Evolutionary conservation across 2,888 invertebrate genomes (phyloP), one percentile per base, ranked within the genome.

Genomic region (Auanema sp.): DNA sequence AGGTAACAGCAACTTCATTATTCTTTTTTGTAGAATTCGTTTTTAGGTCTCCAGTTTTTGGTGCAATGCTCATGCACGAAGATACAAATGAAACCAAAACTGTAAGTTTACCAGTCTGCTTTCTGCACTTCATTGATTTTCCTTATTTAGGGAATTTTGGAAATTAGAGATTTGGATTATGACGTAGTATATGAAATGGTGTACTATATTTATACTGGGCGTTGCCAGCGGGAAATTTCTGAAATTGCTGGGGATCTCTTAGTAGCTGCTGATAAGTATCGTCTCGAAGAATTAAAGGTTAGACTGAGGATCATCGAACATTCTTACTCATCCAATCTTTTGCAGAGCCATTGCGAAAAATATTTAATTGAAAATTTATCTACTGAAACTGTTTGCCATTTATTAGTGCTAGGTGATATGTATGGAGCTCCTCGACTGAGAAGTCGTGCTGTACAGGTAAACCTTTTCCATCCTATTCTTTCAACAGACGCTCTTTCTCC

Each of bases 101-200:
- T 33, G 33, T 33, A 33, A 33, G 33, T 33, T 33, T 33, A 33
- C 33, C 33, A 5, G 3, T 33, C 33, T 33, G 33, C 33, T 23
- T 52, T 52, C 53, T 51, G 51, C 51, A 2, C 21, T 8, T 23
- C 33, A 33, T 3, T 8, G 33, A n/a, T 33, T 3, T 33, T 33
- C 33, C 33, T 52, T 10, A 21, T 24, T 24, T 57, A 74, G 69
- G 79, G 80, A 16, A 56, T 69, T 16, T 42, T 84, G 61, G 68
- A 71, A 42, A 84, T 83, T 40, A 67, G 68, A 42, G 83, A 84
- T 63, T 68, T 84, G 65, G 84, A 84, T 23, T 77, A 66, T 50
- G 79, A 77, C 23, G 83, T 83, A 16, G 76, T 83, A 14, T 62
- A 68, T 60, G 83, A 83, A 54, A 82, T 83, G 84, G 68, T 83